Percentiles rank a stretch among this genome's conserved stretches.
These are phyloP conservation scores for Nothobranchius furzeri DNA, from an alignment of 2,113 vertebrate genomes.

Conservation along the genomic window DNA sequence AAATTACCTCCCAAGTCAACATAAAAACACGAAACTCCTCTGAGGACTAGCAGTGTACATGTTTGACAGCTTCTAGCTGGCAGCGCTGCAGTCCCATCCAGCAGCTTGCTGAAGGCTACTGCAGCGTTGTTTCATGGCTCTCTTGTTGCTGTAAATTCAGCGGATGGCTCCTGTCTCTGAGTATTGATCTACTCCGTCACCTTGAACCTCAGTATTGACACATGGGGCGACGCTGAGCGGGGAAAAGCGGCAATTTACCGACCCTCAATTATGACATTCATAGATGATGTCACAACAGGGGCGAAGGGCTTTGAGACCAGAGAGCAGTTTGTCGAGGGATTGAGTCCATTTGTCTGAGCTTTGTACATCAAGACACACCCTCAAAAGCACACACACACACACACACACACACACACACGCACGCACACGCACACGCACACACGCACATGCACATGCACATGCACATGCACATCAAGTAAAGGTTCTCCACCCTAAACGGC, in stretches of 20 bases:
- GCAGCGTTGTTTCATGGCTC: slow-evolving; percentile 56
- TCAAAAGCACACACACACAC: slow-evolving; percentile 22
- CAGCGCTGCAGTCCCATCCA: slow-evolving; percentile 36
- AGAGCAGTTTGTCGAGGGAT: slow-evolving; percentile 45
- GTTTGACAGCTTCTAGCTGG: slow-evolving; percentile 60
- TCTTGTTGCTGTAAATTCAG: slow-evolving; percentile 91
- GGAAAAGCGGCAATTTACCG: slow-evolving; percentile 87
- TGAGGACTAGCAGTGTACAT: slow-evolving; percentile 50
- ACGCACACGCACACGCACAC: slow-evolving; percentile 14
- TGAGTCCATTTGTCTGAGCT: slow-evolving; percentile 68
- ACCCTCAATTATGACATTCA: slow-evolving; percentile 99
- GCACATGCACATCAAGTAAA: slow-evolving; percentile 58
- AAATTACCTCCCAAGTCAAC: slow-evolving; percentile 43
- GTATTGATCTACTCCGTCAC: slow-evolving; percentile 98
- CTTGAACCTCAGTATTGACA: slow-evolving; percentile 99
- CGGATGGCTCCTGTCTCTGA: slow-evolving; percentile 95
- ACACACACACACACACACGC: slow-evolving; percentile 49
- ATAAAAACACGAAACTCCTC: slow-evolving; percentile 37
- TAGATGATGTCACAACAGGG: slow-evolving; percentile 92
- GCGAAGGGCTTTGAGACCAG: slow-evolving; percentile 57
- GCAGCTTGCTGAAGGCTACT: slow-evolving; percentile 64
- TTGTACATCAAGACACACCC: slow-evolving; percentile 40
- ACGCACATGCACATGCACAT: slow-evolving; percentile 19
- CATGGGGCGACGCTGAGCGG: slow-evolving; percentile 87
- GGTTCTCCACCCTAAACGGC: slow-evolving; percentile 82